These are phyloP conservation scores for Colinus virginianus DNA, from an alignment of 2,113 vertebrate genomes.

Conservation along the genomic window DNA sequence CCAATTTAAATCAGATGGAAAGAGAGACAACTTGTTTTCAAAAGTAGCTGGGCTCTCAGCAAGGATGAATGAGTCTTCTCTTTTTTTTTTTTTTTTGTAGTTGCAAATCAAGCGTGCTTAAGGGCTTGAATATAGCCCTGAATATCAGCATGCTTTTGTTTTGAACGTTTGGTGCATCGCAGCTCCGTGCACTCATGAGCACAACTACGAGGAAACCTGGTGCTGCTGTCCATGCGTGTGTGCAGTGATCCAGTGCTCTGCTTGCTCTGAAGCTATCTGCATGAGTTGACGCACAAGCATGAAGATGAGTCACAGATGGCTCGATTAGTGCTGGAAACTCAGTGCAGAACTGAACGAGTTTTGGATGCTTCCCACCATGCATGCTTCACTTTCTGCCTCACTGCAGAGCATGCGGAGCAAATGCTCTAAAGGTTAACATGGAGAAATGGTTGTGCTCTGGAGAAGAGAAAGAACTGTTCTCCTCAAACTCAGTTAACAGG, in stretches of 20 bases:
- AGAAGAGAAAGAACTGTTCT: neutral
- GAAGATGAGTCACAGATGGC: slow-evolving; percentile 59
- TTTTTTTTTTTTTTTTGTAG: neutral
- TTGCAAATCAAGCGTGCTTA: neutral
- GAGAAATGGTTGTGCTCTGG: neutral
- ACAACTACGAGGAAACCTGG: neutral
- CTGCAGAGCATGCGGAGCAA: slow-evolving; percentile 34
- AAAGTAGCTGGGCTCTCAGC: slow-evolving; percentile 18
- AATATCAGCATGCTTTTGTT: neutral
- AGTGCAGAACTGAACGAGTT: neutral
- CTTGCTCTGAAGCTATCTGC: neutral
- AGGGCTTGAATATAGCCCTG: neutral
- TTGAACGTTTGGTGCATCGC: neutral
- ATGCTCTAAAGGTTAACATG: neutral
- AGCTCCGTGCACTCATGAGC: neutral
- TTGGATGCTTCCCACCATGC: slow-evolving; percentile 26
- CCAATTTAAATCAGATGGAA: slow-evolving; percentile 65
- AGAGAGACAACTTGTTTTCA: slow-evolving; percentile 43
- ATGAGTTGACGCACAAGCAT: neutral
- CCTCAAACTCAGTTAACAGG: neutral
- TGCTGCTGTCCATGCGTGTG: neutral
- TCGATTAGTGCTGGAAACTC: neutral
- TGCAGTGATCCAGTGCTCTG: neutral
- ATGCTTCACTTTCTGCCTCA: slow-evolving; percentile 34
- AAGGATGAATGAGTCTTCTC: neutral